phyloP scores from a whole-genome alignment of 2,797 vertebrate genomes.

The Acanthopagrus latus region DNA sequence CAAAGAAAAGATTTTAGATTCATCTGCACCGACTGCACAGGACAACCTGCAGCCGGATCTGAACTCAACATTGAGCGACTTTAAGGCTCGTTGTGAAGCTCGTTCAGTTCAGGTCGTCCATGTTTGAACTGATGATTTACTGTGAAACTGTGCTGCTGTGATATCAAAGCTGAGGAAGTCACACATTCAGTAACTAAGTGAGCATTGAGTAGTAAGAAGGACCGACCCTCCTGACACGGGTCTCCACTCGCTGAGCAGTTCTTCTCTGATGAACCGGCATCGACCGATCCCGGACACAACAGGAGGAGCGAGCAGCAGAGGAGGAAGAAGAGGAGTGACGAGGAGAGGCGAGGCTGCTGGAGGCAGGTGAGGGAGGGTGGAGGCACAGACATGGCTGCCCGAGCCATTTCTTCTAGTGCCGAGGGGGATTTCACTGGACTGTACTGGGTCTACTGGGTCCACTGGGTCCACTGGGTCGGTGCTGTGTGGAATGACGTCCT shows the following conservation, averaged over 20 bases:
- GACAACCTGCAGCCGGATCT: no score
- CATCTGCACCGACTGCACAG: no score
- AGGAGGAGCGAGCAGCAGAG: slow-evolving; percentile 60
- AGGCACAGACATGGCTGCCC: slow-evolving; percentile 54
- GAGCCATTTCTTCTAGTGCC: slow-evolving; percentile 55
- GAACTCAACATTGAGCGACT: no score
- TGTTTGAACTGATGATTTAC: no score
- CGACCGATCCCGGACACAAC: slow-evolving; percentile 52
- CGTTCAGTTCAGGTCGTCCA: no score
- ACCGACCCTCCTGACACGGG: slow-evolving; percentile 82
- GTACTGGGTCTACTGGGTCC: slow-evolving; percentile 30
- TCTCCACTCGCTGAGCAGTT: slow-evolving; percentile 81
- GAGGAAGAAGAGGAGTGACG: slow-evolving; percentile 46
- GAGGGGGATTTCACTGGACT: slow-evolving; percentile 40
- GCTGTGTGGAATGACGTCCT: slow-evolving; percentile 25
- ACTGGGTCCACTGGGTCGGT: slow-evolving; percentile 36
- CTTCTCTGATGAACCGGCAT: slow-evolving; percentile 20
- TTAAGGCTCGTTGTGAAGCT: no score
- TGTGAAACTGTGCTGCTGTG: no score
- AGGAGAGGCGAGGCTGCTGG: slow-evolving; percentile 11
- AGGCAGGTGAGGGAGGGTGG: slow-evolving; percentile 35
- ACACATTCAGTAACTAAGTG: no score
- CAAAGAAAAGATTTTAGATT: no score
- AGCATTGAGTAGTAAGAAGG: no score
- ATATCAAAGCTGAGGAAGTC: no score